phyloP scores from a whole-genome alignment of 92 coral and sea anemone genomes.

The Chrysogorgia sp. region DNA sequence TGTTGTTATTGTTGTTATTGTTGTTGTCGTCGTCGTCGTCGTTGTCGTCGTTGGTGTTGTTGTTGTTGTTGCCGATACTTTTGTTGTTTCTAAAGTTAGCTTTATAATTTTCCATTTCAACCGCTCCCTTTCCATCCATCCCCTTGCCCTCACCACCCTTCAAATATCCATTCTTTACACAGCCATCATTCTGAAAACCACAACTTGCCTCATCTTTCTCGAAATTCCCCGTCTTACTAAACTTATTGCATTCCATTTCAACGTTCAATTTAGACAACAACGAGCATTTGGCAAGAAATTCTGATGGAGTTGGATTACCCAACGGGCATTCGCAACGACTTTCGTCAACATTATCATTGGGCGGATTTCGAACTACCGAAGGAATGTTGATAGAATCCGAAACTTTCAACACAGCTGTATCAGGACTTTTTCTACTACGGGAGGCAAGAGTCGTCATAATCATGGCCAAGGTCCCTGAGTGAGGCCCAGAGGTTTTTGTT shows the following conservation, averaged over 20 bases:
- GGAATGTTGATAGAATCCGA: background rate
- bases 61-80: background rate
- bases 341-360: no score
- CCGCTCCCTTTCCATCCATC: no score
- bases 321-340: no score
- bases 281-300: no score
- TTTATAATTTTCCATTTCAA: no score
- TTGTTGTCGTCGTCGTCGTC: background rate
- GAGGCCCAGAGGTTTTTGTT: background rate
- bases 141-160: background rate
- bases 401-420: background rate
- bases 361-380: background rate
- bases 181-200: no score
- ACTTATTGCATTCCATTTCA: no score
- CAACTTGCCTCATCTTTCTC: no score
- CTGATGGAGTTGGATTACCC: no score
- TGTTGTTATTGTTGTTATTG: background rate
- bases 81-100: background rate
- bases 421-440: constrained; percentile 7
- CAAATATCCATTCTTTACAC: background rate
- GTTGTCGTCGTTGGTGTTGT: background rate
- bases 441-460: constrained; percentile 24
- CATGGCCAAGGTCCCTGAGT: background rate
- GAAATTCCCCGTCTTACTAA: no score
- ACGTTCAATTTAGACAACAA: no score